These are phyloP conservation scores for Blera fallax DNA, from an alignment of 2,888 invertebrate genomes.

Conservation along the genomic window DNA sequence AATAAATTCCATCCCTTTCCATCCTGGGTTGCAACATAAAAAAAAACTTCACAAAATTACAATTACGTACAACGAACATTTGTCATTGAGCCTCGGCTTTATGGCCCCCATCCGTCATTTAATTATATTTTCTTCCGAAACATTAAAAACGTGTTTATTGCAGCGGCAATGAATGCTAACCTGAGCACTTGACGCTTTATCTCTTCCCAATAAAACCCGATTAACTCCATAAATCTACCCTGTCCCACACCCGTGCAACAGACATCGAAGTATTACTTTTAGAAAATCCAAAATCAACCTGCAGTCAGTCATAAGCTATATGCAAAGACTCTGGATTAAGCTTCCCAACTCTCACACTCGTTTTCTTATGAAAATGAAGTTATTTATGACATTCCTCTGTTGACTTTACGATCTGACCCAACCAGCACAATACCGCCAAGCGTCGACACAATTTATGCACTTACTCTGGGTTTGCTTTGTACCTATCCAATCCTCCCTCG, in stretches of 20 bases:
- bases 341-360: not conserved
- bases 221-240: conserved; percentile 13
- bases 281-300: conserved; percentile 14
- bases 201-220: conserved; percentile 30
- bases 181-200: conserved; percentile 12
- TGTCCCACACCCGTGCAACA: no score
- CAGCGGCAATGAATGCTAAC: not conserved
- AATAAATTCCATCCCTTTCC: no score
- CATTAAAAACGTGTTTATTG: conserved; percentile 12
- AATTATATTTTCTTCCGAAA: not conserved
- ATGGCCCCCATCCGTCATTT: not conserved
- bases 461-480: not conserved
- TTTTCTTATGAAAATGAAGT: conserved; percentile 46
- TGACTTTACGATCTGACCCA: conserved; percentile 52
- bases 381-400: conserved; percentile 46
- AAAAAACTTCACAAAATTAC: not conserved
- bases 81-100: not conserved
- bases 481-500: not conserved
- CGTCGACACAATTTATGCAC: conserved; percentile 39
- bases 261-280: conserved; percentile 11
- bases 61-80: not conserved
- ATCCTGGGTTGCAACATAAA: not conserved
- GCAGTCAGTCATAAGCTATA: not conserved
- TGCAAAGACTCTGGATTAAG: not conserved
- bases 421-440: not conserved